Percentiles rank a stretch among this genome's conserved stretches.
Conservation (phyloP, 2,113 vertebrate genomes). For the Neoarius graeffei region DNA sequence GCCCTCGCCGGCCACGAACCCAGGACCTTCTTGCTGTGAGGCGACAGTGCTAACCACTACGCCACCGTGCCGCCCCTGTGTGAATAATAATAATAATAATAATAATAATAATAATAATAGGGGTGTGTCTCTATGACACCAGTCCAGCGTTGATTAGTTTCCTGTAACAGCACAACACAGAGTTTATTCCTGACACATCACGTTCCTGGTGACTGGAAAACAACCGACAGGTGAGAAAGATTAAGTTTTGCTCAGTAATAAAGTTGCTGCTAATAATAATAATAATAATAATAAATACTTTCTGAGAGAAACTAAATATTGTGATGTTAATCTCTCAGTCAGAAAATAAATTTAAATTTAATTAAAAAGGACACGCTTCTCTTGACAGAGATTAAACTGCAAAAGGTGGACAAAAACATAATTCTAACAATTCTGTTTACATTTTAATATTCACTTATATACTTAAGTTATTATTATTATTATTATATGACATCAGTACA, state of each 20-base stretch:
- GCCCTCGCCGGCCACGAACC: no score
- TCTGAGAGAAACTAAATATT: not conserved
- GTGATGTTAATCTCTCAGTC: not conserved
- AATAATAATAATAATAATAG: no score
- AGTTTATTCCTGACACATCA: not conserved
- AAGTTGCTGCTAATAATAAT: no score
- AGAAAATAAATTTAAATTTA: no score
- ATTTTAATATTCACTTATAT: not conserved
- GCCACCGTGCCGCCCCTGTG: no score
- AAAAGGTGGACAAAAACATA: not conserved
- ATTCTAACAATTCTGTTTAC: not conserved
- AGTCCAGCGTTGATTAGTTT: not conserved
- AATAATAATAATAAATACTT: not conserved
- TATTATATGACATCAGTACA: not conserved
- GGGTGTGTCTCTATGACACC: not conserved
- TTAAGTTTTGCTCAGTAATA: not conserved
- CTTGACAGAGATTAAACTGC: not conserved
- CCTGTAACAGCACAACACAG: not conserved
- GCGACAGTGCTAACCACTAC: no score
- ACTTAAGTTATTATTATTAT: not conserved
- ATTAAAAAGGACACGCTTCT: no score
- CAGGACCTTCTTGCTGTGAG: no score
- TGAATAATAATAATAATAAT: no score
- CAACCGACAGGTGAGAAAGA: not conserved
- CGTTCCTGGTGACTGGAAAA: not conserved